phyloP scores from a whole-genome alignment of 1,140 invertebrate genomes.

The Venturia canescens region DNA sequence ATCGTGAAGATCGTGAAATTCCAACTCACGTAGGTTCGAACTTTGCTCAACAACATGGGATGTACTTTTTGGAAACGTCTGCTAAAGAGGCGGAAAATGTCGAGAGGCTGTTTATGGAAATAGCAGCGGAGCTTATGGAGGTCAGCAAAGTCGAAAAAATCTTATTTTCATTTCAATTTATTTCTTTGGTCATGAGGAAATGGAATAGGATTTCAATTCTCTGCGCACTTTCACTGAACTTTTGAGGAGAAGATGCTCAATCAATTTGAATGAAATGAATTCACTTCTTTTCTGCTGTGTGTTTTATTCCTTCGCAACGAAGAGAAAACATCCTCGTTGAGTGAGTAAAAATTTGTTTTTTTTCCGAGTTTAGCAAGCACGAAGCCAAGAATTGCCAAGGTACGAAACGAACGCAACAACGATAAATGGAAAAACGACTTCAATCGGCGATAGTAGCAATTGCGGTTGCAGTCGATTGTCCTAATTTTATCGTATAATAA shows the following conservation, averaged over 20 bases:
- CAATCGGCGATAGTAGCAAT: slow-evolving; percentile 82
- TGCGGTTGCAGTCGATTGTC: slow-evolving; percentile 78
- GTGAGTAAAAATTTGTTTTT: slow-evolving; percentile 32
- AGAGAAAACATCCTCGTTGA: no score
- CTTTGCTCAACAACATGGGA: slow-evolving; percentile 95
- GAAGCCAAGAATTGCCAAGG: slow-evolving; percentile 86
- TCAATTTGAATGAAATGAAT: no score
- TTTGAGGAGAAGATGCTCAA: background rate
- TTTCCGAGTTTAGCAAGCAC: slow-evolving; percentile 82
- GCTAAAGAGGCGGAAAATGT: slow-evolving; percentile 99
- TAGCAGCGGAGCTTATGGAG: slow-evolving; percentile 95
- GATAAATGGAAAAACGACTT: slow-evolving; percentile 84
- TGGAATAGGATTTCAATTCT: no score
- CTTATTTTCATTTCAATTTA: no score
- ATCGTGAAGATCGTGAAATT: slow-evolving; percentile 96
- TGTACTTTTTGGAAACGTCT: slow-evolving; percentile 99
- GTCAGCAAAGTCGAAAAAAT: slow-evolving; percentile 68
- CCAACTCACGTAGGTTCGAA: slow-evolving; percentile 96
- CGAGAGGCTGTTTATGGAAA: slow-evolving; percentile 96
- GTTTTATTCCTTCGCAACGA: no score
- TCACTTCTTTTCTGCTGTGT: no score
- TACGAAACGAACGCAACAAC: slow-evolving; percentile 84
- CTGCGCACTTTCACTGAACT: background rate
- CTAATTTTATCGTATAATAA: slow-evolving; percentile 59
- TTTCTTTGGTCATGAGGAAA: no score